Evolutionary conservation across 2,113 vertebrate species (phyloP), one percentile per base, ranked within the genome.

Genomic region (Rhinoderma darwinii): DNA sequence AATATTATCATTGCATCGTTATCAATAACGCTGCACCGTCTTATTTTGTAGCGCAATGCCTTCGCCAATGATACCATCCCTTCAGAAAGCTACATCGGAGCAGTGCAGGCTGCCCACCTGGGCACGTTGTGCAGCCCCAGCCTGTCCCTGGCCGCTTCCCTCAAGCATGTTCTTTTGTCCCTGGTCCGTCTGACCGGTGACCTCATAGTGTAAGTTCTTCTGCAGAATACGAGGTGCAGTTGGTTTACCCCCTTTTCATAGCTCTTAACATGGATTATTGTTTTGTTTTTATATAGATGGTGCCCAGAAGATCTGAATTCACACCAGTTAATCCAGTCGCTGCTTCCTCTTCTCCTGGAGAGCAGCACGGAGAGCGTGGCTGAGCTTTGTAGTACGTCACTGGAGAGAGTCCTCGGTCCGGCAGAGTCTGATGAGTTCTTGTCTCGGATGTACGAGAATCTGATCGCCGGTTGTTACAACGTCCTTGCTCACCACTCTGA

Each of bases 31-130:
- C 51, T 27, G 0, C 54, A 17, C 20, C 39, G 17, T 54, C 20
- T 15, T 89, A 88, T 87, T 22, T 90, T 87, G 17, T 86, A 99
- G 98, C 96, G 98, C 89, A 99, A 99, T 17, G 98, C 98, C 12
- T 99, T 99, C 88, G 98, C 98, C 25, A 99, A 99, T 4, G 98
- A 99, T 89, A 99, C 97, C 1, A 98, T 99, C 88, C 98, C 98
- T 0, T 96, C 98, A 0, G 98, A 99, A 89, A 99, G 98, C 93
- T 99, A 99, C 92, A 99, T 99, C 92, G 96, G 98, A 0, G 98
- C 97, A 0, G 97, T 99, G 68, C 98, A 99, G 93, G 97, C 97
- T 0, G 98, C 97, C 50, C 98, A 99, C 90, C 91, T 99, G 2
- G 96, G 98, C 8, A 99, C 97, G 0, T 93, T 99, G 12, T 98